Evolutionary conservation across 2,113 vertebrate genomes (phyloP).

Genomic region (Poeciliopsis retropinna): DNA sequence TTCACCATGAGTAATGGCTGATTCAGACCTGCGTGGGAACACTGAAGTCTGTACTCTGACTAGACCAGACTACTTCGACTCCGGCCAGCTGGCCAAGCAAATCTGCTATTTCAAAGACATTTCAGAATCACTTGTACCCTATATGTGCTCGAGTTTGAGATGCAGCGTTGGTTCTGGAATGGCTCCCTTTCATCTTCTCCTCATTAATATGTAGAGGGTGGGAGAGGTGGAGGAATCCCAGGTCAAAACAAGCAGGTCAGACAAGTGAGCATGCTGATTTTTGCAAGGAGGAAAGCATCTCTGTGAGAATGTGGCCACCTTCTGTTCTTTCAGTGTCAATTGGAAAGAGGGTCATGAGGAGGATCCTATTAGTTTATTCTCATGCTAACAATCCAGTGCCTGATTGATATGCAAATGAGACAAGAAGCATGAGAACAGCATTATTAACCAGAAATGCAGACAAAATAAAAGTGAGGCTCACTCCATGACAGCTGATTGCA

Average conservation of each 20-base stretch:
- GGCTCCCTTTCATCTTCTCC: constrained; percentile 58
- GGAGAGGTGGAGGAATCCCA: constrained; percentile 53
- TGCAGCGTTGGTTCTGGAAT: constrained; percentile 43
- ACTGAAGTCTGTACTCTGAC: constrained; percentile 32
- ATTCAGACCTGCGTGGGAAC: constrained; percentile 41
- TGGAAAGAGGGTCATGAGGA: constrained; percentile 57
- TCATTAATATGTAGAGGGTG: constrained; percentile 57
- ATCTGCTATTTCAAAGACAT: constrained; percentile 43
- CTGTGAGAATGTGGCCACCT: constrained; percentile 62
- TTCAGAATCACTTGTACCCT: constrained; percentile 29
- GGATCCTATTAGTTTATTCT: constrained; percentile 37
- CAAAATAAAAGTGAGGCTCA: constrained; percentile 24
- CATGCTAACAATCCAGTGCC: constrained; percentile 30
- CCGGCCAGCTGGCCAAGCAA: constrained; percentile 31
- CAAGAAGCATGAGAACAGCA: constrained; percentile 31
- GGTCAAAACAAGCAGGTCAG: constrained; percentile 62
- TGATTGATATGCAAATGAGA: constrained; percentile 44
- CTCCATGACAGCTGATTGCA: constrained; percentile 51
- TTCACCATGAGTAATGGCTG: constrained; percentile 32
- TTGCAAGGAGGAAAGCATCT: constrained; percentile 45
- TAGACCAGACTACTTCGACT: constrained; percentile 19
- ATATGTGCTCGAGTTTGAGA: constrained; percentile 50
- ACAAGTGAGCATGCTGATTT: constrained; percentile 59
- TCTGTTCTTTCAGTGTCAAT: constrained; percentile 36
- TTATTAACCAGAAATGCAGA: constrained; percentile 17